A percentile compares a stretch with the other conserved stretches of the same genome.
Evolutionary conservation across 2,888 invertebrate species (phyloP).

Genomic region (Erynnis tages): DNA sequence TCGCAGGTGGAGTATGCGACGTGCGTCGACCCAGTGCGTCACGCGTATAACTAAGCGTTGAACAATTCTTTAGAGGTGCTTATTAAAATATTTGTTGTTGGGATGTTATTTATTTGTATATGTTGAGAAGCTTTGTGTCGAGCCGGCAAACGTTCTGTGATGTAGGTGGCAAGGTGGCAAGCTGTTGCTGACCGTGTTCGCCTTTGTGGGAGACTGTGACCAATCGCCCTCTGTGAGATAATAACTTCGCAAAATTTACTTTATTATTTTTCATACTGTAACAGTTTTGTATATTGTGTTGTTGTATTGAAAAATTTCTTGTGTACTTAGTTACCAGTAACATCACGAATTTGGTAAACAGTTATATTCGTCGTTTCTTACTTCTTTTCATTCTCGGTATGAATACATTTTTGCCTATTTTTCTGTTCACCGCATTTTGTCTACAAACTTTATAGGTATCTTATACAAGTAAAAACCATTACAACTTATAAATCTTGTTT

Average conservation of each 20-base stretch:
- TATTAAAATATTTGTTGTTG: constrained; percentile 82
- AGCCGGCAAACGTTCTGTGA: constrained; percentile 53
- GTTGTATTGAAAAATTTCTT: not conserved
- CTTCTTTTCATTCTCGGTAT: too few species aligned
- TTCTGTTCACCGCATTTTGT: too few species aligned
- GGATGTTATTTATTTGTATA: constrained; percentile 78
- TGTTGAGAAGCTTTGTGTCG: constrained; percentile 64
- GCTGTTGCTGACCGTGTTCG: constrained; percentile 47
- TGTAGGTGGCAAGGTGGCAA: constrained; percentile 60
- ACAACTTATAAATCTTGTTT: too few species aligned
- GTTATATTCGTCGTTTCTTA: too few species aligned
- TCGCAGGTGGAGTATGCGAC: constrained; percentile 40
- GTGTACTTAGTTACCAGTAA: constrained; percentile 30
- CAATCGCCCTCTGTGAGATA: constrained; percentile 64
- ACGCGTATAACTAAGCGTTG: constrained; percentile 67
- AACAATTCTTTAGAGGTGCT: constrained; percentile 75
- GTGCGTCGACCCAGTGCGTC: constrained; percentile 51
- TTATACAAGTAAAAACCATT: too few species aligned
- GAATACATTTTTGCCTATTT: too few species aligned
- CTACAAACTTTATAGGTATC: too few species aligned
- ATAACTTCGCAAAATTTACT: constrained; percentile 64
- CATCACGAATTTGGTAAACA: too few species aligned
- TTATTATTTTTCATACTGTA: constrained; percentile 30
- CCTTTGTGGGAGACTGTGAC: constrained; percentile 68
- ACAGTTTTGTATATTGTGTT: constrained; percentile 13